Evolutionary conservation across 2,888 invertebrate species (phyloP).

Genomic region (Volucella bombylans): DNA sequence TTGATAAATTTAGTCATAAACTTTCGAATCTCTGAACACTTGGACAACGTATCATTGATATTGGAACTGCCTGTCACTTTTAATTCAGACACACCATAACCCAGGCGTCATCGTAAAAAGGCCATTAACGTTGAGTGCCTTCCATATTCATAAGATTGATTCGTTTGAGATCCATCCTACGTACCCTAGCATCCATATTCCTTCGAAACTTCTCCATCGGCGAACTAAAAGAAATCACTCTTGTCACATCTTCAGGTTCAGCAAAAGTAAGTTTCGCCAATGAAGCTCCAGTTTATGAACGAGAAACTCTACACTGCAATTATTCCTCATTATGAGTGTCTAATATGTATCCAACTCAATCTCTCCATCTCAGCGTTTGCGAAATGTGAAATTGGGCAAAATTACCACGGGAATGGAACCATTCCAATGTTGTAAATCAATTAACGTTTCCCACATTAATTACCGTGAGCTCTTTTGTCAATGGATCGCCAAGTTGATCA

Average conservation of each 20-base stretch:
- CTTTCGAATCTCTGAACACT: too few relatives aligned
- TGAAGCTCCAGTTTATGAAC: not conserved
- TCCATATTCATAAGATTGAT: too few relatives aligned
- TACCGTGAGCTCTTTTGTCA: constrained; percentile 6
- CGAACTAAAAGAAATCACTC: not conserved
- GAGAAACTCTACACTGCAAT: constrained; percentile 24
- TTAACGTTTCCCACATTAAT: constrained; percentile 50
- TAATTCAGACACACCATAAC: too few relatives aligned
- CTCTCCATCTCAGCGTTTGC: not conserved
- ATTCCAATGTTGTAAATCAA: constrained; percentile 22
- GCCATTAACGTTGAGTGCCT: too few relatives aligned
- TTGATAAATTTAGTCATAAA: too few relatives aligned
- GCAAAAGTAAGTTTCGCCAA: constrained; percentile 2
- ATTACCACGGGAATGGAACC: not conserved
- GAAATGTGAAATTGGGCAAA: constrained; percentile 38
- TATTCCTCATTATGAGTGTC: constrained; percentile 17
- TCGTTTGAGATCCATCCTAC: too few relatives aligned
- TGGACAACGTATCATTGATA: too few relatives aligned
- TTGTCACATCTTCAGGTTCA: constrained; percentile 11
- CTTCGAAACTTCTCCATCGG: not conserved
- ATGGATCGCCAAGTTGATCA: not conserved
- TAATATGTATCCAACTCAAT: not conserved
- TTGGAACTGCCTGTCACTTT: too few relatives aligned
- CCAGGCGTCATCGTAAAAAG: too few relatives aligned
- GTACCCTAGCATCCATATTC: too few relatives aligned